Conservation (phyloP, 2,113 vertebrate species). For the Brachirus orientalis region DNA sequence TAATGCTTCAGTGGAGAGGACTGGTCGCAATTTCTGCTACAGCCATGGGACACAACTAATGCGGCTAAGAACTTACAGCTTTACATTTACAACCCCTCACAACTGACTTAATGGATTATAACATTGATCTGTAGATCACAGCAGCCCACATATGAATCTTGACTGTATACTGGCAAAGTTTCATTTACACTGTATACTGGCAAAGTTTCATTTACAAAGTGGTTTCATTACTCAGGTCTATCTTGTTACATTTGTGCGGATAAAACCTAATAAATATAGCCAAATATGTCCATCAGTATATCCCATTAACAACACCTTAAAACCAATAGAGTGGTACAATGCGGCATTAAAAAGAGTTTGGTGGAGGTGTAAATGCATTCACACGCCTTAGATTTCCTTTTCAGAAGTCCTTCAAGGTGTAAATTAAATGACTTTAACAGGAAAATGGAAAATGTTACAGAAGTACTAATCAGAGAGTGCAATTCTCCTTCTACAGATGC, state of each 20-base stretch:
- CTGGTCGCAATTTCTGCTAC: constrained; percentile 38
- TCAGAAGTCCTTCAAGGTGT: not conserved
- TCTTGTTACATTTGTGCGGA: not conserved
- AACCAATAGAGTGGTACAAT: not conserved
- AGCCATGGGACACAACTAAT: constrained; percentile 32
- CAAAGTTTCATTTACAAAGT: too few relatives aligned
- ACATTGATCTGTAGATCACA: constrained; percentile 17
- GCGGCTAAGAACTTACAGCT: constrained; percentile 11
- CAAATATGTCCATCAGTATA: not conserved
- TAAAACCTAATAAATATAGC: not conserved
- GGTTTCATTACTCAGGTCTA: too few relatives aligned
- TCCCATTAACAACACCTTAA: not conserved
- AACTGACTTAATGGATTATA: constrained; percentile 27
- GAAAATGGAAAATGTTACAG: too few relatives aligned
- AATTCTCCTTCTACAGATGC: not conserved
- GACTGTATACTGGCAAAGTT: too few relatives aligned
- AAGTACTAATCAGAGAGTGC: too few relatives aligned
- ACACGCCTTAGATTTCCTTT: too few relatives aligned
- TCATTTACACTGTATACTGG: too few relatives aligned
- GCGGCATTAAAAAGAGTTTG: not conserved
- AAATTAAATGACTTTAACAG: constrained; percentile 11
- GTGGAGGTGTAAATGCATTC: too few relatives aligned
- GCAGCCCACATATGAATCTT: not conserved
- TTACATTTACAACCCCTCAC: constrained; percentile 34
- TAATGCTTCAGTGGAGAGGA: constrained; percentile 54